phyloP scores from a whole-genome alignment of 2,797 vertebrate species.

The Syndactyla subalaris region DNA sequence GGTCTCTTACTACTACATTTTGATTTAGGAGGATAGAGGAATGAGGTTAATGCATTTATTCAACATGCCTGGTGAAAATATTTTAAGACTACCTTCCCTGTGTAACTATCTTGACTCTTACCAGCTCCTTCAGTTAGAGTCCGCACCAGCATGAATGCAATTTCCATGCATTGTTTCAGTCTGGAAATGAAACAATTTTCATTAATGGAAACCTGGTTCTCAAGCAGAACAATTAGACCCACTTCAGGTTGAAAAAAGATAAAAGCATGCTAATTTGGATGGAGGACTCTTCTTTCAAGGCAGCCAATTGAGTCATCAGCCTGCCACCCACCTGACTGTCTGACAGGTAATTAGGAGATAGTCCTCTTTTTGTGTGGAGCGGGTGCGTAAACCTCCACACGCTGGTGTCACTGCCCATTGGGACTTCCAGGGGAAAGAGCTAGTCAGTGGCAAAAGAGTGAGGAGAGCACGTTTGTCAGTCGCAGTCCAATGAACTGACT shows the following conservation, averaged over 20 bases:
- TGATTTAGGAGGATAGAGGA: not conserved
- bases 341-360: conserved; percentile 81
- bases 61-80: not conserved
- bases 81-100: conserved; percentile 28
- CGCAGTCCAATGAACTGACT: not conserved
- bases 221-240: conserved; percentile 81
- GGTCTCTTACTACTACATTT: not conserved
- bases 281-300: conserved; percentile 80
- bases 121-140: conserved; percentile 53
- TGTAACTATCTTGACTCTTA: conserved; percentile 50
- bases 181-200: conserved; percentile 81
- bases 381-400: conserved; percentile 71
- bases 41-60: not conserved
- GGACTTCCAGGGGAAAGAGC: conserved; percentile 70
- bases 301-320: conserved; percentile 80
- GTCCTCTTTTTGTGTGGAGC: conserved; percentile 66
- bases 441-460: conserved; percentile 53
- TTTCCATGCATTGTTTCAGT: conserved; percentile 78
- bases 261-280: conserved; percentile 85
- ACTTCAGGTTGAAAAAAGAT: conserved; percentile 83
- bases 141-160: conserved; percentile 62
- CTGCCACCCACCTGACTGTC: conserved; percentile 79
- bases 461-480: not conserved
- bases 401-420: conserved; percentile 77
- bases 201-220: conserved; percentile 83